Conservation (phyloP, 2,113 vertebrate genomes). For the Okapia johnstoni region DNA sequence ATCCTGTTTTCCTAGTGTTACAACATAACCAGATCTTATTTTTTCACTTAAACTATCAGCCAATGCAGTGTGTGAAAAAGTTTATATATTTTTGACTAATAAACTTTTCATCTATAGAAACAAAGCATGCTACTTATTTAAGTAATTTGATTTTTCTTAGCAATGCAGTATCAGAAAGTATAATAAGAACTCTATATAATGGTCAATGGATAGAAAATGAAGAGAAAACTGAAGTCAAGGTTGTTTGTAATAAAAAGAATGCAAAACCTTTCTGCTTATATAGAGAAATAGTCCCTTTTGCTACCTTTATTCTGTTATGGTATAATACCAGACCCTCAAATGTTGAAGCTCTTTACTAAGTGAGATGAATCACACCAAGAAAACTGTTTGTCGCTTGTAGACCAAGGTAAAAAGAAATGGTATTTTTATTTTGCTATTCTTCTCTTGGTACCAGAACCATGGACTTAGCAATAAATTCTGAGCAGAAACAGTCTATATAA, state of each 20-base stretch:
- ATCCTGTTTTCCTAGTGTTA: background rate
- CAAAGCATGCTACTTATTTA: background rate
- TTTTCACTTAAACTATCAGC: constrained; percentile 11
- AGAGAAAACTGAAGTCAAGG: background rate
- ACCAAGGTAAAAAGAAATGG: background rate
- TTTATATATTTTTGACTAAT: background rate
- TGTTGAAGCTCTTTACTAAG: background rate
- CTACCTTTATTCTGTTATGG: background rate
- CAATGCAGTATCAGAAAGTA: background rate
- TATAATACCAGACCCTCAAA: background rate
- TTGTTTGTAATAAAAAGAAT: background rate
- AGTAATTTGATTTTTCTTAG: constrained; percentile 4
- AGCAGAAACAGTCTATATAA: background rate
- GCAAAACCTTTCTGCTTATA: background rate
- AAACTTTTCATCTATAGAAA: background rate
- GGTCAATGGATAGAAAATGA: background rate
- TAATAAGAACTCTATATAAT: background rate
- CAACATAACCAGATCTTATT: background rate
- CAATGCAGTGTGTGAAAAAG: background rate
- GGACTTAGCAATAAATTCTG: background rate
- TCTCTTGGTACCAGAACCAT: background rate
- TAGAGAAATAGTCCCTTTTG: background rate
- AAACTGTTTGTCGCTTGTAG: background rate
- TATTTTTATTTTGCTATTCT: background rate
- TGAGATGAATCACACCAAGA: background rate